Base-by-base conservation (phyloP, 1,140 invertebrate species). In the Gryon sp. region DNA sequence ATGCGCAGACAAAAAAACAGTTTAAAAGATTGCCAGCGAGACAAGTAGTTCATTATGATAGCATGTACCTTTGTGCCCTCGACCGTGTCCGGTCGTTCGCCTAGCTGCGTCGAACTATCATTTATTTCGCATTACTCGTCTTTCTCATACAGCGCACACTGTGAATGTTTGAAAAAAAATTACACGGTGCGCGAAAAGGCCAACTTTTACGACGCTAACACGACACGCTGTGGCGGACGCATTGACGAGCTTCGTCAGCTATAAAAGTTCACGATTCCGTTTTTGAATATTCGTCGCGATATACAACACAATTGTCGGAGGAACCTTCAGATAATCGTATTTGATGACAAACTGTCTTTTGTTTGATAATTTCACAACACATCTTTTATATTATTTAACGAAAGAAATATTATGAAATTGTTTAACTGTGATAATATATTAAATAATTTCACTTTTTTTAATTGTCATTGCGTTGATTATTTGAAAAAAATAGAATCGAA, bases 121-220 rank as follows among this genome's bases (percentile, higher is more conserved):
- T 80, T 80, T 74, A 80, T 77, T 80, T 80, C 78, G 63, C 69
- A 73, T 80, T 74, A 76, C 60, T 66, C 69, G 57, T 74, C 66
- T 62, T 69, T 65, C 68, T 78, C 76, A 46, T 74, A 66, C 63
- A 60, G 52, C 59, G 66, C 65, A 70, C 57, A 59, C 50, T 34
- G 16, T 59, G 63, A 62, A 74, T 62, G 50, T 52, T 14, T 16
- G 18, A 48, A 14, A 75, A 76, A 74, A 78, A 78, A 74, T 78
- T 74, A 46, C 66, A 57, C 41, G 52, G 41, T 72, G 38, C 57
- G 70, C 76, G 65, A 70, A 75, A 66, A 78, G 53, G 50, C 65
- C 53, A 69, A 60, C 63, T 63, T 78, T 78, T 78, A 78, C 69
- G 76, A 74, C 30, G 57, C 50, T 65, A 76, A 63, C 73, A 41